These are phyloP conservation scores for Lycaon pictus DNA, from an alignment of 2,113 vertebrate species.

Conservation along the genomic window DNA sequence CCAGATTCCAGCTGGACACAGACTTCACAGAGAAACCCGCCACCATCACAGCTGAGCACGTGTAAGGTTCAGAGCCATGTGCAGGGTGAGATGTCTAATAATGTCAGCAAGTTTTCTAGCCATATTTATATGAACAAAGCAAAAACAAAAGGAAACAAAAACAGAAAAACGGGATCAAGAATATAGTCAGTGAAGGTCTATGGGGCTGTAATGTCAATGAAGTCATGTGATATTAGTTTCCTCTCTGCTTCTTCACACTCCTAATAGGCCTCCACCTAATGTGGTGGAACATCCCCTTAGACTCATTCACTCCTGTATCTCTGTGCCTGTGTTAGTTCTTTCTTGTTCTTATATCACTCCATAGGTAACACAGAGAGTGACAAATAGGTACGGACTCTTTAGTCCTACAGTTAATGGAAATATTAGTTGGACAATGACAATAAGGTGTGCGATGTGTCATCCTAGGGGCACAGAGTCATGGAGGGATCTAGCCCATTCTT, in stretches of 20 bases:
- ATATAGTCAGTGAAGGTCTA: not conserved
- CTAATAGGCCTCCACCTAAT: not conserved
- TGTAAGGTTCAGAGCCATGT: rapidly evolving
- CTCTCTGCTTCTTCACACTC: not conserved
- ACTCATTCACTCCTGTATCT: not conserved
- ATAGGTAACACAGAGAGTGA: not conserved
- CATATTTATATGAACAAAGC: not conserved
- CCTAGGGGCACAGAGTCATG: too few species aligned
- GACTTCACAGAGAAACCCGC: not conserved
- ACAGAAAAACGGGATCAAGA: not conserved
- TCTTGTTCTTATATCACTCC: too few species aligned
- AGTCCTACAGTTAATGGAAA: not conserved
- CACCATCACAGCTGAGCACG: rapidly evolving
- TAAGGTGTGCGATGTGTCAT: too few species aligned
- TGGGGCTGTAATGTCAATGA: not conserved
- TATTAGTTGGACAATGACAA: not conserved
- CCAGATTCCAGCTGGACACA: too few species aligned
- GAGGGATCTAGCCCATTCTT: too few species aligned
- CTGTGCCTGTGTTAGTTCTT: not conserved
- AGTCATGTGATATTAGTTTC: too few species aligned
- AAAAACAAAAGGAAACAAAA: not conserved
- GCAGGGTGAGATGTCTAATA: rapidly evolving
- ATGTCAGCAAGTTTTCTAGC: not conserved
- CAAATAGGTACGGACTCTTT: too few species aligned
- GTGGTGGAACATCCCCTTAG: rapidly evolving